A percentile compares a stretch with the other conserved stretches of the same genome.
These are phyloP conservation scores for Tetramorium parvispinum DNA, from an alignment of 1,140 invertebrate genomes.

Conservation along the genomic window DNA sequence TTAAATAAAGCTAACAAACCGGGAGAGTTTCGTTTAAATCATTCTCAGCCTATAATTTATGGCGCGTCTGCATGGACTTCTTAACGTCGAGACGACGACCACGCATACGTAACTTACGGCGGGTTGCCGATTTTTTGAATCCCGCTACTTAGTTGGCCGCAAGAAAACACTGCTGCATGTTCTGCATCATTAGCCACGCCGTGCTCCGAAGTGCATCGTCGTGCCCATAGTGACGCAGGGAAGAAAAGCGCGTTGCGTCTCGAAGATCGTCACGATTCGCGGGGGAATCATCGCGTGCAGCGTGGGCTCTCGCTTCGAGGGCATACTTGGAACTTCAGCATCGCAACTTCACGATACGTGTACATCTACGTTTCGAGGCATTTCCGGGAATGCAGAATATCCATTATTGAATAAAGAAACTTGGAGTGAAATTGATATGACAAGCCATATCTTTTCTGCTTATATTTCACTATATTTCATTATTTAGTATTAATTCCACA, in stretches of 20 bases:
- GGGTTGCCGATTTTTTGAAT: conserved; percentile 42
- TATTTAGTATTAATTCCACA: not conserved
- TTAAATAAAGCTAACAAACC: conserved; percentile 49
- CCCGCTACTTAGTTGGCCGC: conserved; percentile 40
- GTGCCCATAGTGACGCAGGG: conserved; percentile 18
- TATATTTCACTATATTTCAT: not conserved
- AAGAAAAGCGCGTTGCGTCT: conserved; percentile 48
- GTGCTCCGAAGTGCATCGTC: conserved; percentile 33
- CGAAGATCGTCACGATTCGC: conserved; percentile 48
- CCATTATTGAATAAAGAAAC: not conserved
- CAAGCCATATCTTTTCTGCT: no score
- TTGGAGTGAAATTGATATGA: no score
- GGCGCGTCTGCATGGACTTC: conserved; percentile 38
- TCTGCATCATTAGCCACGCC: conserved; percentile 59
- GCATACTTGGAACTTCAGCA: not conserved
- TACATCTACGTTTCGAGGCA: not conserved
- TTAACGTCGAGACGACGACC: conserved; percentile 33
- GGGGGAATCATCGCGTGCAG: conserved; percentile 40
- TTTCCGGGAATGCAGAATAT: not conserved
- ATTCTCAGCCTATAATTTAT: conserved; percentile 46
- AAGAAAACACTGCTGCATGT: conserved; percentile 59
- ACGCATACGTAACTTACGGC: conserved; percentile 60
- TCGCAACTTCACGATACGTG: conserved; percentile 1
- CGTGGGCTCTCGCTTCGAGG: conserved; percentile 28
- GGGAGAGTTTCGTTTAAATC: conserved; percentile 47